Conservation (phyloP, 2,888 invertebrate species). For the Serripes groenlandicus region DNA sequence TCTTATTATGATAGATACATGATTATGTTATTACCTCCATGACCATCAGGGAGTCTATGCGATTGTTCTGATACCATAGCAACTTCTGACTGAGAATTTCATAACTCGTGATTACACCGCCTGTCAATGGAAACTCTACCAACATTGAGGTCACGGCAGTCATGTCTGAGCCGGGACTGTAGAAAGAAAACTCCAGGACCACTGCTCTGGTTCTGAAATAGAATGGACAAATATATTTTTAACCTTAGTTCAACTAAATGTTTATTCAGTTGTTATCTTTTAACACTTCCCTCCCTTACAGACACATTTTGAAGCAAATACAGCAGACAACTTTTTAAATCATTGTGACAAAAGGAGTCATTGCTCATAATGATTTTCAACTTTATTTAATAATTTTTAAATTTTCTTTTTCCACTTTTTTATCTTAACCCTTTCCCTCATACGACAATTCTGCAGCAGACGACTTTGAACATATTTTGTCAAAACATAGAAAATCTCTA, state of each 20-base stretch:
- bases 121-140: constrained; percentile 81
- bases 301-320: too few relatives aligned
- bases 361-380: too few relatives aligned
- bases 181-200: constrained; percentile 91
- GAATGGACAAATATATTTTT: background rate
- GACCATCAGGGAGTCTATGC: constrained; percentile 76
- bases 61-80: constrained; percentile 68
- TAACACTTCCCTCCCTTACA: too few relatives aligned
- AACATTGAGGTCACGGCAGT: constrained; percentile 88
- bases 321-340: too few relatives aligned
- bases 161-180: constrained; percentile 90
- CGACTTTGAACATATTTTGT: too few relatives aligned
- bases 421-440: too few relatives aligned
- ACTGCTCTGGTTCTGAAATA: constrained; percentile 88
- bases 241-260: constrained; percentile 10
- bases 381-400: too few relatives aligned
- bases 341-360: too few relatives aligned
- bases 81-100: constrained; percentile 79
- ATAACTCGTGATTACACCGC: constrained; percentile 77
- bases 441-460: too few relatives aligned
- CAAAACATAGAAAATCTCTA: too few relatives aligned
- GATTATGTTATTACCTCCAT: constrained; percentile 76
- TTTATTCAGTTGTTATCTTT: background rate
- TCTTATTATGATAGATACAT: background rate
- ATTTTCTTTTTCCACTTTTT: too few relatives aligned